Base-by-base conservation (phyloP, 2,888 invertebrate species). In the Pedicia rivosa region DNA sequence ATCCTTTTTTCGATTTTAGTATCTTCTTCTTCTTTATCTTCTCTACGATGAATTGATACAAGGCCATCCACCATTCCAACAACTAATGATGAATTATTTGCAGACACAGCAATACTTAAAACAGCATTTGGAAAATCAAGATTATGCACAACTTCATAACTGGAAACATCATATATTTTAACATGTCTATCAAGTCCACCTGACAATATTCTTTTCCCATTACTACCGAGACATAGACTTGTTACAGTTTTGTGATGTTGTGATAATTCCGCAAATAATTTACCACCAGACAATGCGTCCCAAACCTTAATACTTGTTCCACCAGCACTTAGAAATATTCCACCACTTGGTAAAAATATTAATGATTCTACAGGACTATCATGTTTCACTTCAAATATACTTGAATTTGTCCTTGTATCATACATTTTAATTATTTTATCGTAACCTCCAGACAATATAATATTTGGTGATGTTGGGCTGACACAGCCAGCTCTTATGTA, bases 231-330 rank as follows among this genome's bases (percentile, higher is more conserved):
- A 44, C 75, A 67, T 34, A 97, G 57, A 44, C 83, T 80, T 0
- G 92, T 97, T 2, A 97, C 78, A 0, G 94, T 90, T 66, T 97
- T 97, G 59, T 94, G 91, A 61, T 98, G 97, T 48, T 88, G 82
- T 3, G 81, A 81, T 44, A 97, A 72, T 49, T 74, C 77, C 2
- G 86, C 78, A 16, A 97, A 57, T 37, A 88, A 63, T 54, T 80
- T 78, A 8, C 92, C 92, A 19, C 90, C 88, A 44, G 83, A 74
- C 35, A 91, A 69, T 5, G 81, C 74, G 57, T 97, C 95, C 94
- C 94, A 97, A 1, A 97, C 80, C 59, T 81, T 78, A 5, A 94
- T 77, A 56, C 83, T 81, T 24, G 80, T 86, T 1, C 88, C 90
- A 46, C 92, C 94, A 40, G 91, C 91, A 48, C 90, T 87, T 32